These are phyloP conservation scores for Pterostichus madidus DNA, from an alignment of 2,888 invertebrate genomes.

Conservation along the genomic window DNA sequence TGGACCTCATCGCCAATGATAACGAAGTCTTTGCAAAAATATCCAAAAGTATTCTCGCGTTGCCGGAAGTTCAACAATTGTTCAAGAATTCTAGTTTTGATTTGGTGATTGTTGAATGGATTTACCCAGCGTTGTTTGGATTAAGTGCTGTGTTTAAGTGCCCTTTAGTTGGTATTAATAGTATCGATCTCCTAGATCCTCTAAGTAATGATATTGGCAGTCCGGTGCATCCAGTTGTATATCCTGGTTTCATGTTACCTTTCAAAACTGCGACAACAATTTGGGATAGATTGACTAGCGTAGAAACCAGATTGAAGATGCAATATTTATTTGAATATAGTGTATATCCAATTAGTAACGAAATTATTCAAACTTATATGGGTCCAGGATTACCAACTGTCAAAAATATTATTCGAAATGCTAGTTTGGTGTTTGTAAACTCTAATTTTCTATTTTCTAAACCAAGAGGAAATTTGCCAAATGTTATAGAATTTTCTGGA, in stretches of 20 bases:
- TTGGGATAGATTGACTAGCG: constrained; percentile 37
- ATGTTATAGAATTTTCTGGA: constrained; percentile 72
- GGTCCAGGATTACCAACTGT: constrained; percentile 73
- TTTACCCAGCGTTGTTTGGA: constrained; percentile 78
- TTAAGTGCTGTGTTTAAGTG: constrained; percentile 79
- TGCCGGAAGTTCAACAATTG: constrained; percentile 70
- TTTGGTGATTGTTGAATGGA: constrained; percentile 79
- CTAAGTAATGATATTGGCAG: constrained; percentile 33
- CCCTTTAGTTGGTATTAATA: constrained; percentile 78
- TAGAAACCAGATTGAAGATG: constrained; percentile 68
- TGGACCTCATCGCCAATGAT: neutral
- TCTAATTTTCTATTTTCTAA: constrained; percentile 73
- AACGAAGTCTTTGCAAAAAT: constrained; percentile 42
- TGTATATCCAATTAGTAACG: constrained; percentile 71
- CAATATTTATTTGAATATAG: constrained; percentile 70
- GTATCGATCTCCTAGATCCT: constrained; percentile 24
- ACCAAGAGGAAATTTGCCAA: constrained; percentile 73
- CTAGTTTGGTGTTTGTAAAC: constrained; percentile 73
- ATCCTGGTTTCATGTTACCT: constrained; percentile 38
- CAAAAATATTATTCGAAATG: constrained; percentile 72
- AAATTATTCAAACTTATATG: constrained; percentile 72
- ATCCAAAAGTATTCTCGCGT: neutral
- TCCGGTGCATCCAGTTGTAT: constrained; percentile 42
- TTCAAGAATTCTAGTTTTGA: constrained; percentile 77
- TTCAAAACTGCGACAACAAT: constrained; percentile 27